Evolutionary conservation across 2,113 vertebrate genomes (phyloP).

Genomic region (Carettochelys insculpta): DNA sequence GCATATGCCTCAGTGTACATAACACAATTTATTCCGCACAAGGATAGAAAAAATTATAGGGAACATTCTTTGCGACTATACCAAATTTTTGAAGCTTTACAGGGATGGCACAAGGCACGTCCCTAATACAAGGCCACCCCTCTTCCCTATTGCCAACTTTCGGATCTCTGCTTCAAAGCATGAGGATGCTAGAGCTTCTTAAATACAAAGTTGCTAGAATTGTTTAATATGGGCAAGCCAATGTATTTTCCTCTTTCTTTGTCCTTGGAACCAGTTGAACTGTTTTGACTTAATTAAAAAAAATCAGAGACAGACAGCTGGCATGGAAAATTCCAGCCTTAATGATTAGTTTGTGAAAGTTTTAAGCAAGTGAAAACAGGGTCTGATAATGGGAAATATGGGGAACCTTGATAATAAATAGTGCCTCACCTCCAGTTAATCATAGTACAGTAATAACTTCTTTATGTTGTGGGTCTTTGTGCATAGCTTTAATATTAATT

Average conservation of each 20-base stretch:
- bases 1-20: no score
- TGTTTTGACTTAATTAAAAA: neutral
- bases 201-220: neutral
- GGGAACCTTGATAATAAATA: neutral
- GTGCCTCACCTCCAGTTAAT: neutral
- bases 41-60: no score
- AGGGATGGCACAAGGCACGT: no score
- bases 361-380: neutral
- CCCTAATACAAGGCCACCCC: no score
- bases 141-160: no score
- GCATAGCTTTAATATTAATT: neutral
- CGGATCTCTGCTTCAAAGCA: neutral
- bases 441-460: neutral
- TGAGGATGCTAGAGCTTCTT: neutral
- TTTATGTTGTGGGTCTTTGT: neutral
- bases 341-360: neutral
- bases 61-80: no score
- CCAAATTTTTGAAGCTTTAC: no score
- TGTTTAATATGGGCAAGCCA: neutral
- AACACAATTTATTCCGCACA: no score
- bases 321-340: neutral
- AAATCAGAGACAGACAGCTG: neutral
- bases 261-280: neutral
- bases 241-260: neutral
- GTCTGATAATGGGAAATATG: neutral